Percentiles rank a stretch among this genome's conserved stretches.
Evolutionary conservation across 2,797 vertebrate genomes (phyloP).

Genomic region (Garrulus glandarius): DNA sequence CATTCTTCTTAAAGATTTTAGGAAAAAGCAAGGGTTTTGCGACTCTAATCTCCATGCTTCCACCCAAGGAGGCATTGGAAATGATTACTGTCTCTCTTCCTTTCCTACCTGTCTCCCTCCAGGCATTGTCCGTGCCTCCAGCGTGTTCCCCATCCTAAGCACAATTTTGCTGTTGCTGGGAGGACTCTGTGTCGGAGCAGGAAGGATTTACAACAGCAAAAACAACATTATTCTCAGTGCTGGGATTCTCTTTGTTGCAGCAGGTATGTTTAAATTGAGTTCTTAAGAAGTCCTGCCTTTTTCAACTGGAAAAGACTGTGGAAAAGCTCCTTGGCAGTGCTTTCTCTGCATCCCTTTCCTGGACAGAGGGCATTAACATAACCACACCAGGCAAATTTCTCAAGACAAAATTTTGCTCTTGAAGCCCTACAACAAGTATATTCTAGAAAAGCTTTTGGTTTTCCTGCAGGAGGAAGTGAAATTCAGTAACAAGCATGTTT

Average conservation of each 20-base stretch:
- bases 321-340: neutral
- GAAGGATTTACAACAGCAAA: slow-evolving; percentile 88
- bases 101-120: neutral
- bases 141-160: slow-evolving; percentile 95
- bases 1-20: neutral
- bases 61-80: neutral
- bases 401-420: neutral
- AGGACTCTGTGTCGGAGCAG: slow-evolving; percentile 87
- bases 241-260: slow-evolving; percentile 94
- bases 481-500: neutral
- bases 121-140: slow-evolving; percentile 95
- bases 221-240: slow-evolving; percentile 94
- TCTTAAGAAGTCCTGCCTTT: neutral
- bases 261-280: slow-evolving; percentile 77
- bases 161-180: slow-evolving; percentile 90
- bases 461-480: neutral
- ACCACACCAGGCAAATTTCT: neutral
- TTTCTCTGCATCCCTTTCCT: neutral
- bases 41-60: neutral
- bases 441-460: neutral
- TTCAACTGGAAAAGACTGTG: neutral
- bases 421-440: neutral
- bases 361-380: neutral
- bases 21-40: fast-evolving
- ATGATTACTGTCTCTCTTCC: neutral